Percentiles rank a stretch among this genome's conserved stretches.
These are phyloP conservation scores for Trichacis sp. DNA, from an alignment of 2,888 invertebrate genomes.

Conservation along the genomic window DNA sequence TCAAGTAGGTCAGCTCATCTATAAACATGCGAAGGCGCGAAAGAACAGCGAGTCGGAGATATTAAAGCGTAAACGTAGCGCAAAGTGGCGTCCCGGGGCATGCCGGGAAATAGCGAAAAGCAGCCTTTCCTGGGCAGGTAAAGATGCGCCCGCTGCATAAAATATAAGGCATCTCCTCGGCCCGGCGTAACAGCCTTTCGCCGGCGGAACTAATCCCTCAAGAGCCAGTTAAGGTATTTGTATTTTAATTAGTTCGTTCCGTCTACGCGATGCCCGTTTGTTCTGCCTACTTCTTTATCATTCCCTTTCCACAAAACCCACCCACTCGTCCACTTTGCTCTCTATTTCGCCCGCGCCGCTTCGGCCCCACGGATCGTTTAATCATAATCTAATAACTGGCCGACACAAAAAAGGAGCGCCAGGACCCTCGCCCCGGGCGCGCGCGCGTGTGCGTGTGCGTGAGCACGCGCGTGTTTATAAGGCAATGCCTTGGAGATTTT, in stretches of 20 bases:
- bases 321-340: constrained; percentile 34
- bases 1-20: constrained; percentile 44
- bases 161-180: constrained; percentile 7
- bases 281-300: constrained; percentile 46
- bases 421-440: constrained; percentile 18
- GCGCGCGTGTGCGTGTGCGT: constrained; percentile 13
- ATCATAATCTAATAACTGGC: constrained; percentile 69
- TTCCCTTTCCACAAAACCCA: constrained; percentile 9
- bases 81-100: constrained; percentile 19
- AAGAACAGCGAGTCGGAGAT: constrained; percentile 36
- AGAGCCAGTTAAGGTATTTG: constrained; percentile 60
- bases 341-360: constrained; percentile 29
- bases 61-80: constrained; percentile 42
- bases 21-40: constrained; percentile 41
- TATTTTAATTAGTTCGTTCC: constrained; percentile 67
- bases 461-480: constrained; percentile 41
- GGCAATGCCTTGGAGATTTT: constrained; percentile 59
- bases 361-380: constrained; percentile 63
- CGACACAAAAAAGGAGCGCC: constrained; percentile 66
- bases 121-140: not conserved
- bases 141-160: constrained; percentile 4
- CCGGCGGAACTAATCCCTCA: constrained; percentile 41
- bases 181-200: constrained; percentile 20
- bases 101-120: not conserved
- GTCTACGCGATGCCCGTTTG: constrained; percentile 60